Evolutionary conservation across 2,113 vertebrate genomes (phyloP).

Genomic region (Triplophysa tibetana): DNA sequence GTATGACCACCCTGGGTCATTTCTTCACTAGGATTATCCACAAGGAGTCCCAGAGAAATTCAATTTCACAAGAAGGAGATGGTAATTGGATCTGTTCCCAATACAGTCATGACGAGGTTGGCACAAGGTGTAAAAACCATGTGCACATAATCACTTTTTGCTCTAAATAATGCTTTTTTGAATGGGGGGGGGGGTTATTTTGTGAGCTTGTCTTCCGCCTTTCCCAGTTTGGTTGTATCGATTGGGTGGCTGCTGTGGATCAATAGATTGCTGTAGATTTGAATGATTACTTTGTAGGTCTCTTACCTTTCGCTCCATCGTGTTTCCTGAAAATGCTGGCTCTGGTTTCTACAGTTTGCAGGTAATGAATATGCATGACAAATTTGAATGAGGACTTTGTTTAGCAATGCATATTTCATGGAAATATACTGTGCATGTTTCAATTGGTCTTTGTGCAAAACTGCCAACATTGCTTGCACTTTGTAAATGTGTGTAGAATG

Average conservation of each 20-base stretch:
- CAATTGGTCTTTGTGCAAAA: too few species aligned
- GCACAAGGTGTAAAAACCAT: constrained; percentile 3
- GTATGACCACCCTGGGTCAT: not conserved
- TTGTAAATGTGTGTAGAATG: too few species aligned
- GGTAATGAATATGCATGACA: constrained; percentile 15
- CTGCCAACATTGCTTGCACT: too few species aligned
- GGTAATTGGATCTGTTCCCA: constrained; percentile 17
- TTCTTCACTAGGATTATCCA: constrained; percentile 1
- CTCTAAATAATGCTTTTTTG: constrained; percentile 55
- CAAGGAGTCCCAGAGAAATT: constrained; percentile 14
- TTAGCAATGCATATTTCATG: not conserved
- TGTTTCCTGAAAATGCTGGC: not conserved
- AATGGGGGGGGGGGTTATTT: constrained; percentile 71
- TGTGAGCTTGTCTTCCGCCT: constrained; percentile 69
- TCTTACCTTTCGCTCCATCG: constrained; percentile 19
- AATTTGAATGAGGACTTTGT: not conserved
- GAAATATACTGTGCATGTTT: too few species aligned
- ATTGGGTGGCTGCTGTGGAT: constrained; percentile 68
- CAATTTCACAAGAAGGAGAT: constrained; percentile 21
- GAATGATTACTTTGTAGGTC: constrained; percentile 37
- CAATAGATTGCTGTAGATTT: constrained; percentile 76
- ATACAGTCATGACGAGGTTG: constrained; percentile 9
- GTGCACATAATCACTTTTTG: constrained; percentile 19
- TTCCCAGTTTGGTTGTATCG: constrained; percentile 65
- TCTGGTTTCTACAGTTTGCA: constrained; percentile 14